phyloP scores from a whole-genome alignment of 2,888 invertebrate species.

The Tipula lateralis region DNA sequence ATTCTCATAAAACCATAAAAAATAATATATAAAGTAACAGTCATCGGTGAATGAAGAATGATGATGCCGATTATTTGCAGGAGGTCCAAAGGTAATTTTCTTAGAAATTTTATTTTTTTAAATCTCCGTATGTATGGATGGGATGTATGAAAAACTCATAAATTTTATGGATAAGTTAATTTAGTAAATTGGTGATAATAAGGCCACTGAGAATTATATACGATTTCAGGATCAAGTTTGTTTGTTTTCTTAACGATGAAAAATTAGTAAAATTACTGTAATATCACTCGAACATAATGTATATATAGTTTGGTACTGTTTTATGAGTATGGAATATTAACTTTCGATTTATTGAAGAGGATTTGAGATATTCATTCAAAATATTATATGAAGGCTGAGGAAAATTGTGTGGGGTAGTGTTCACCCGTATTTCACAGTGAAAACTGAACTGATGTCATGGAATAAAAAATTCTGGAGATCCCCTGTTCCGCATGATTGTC shows the following conservation, averaged over 20 bases:
- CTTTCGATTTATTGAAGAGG: too few relatives aligned
- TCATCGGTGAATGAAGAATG: not conserved
- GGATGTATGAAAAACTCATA: not conserved
- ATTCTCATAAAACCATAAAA: not conserved
- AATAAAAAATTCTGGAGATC: too few relatives aligned
- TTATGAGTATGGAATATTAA: too few relatives aligned
- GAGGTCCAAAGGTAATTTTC: not conserved
- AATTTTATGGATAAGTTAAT: conserved; percentile 1
- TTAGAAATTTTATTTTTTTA: not conserved
- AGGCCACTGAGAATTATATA: not conserved
- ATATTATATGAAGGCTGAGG: too few relatives aligned
- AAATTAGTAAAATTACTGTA: not conserved
- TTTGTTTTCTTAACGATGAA: not conserved
- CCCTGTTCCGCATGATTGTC: too few relatives aligned
- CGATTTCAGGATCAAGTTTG: not conserved
- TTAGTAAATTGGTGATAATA: not conserved
- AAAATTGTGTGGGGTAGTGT: too few relatives aligned
- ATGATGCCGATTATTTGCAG: not conserved
- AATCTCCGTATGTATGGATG: not conserved
- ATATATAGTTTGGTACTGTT: not conserved
- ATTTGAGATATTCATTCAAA: too few relatives aligned
- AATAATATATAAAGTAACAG: not conserved
- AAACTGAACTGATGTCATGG: too few relatives aligned
- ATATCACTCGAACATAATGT: too few relatives aligned
- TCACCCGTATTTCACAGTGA: too few relatives aligned